phyloP scores from a whole-genome alignment of 2,888 invertebrate species.

The Brachypalpus laphriformis region DNA sequence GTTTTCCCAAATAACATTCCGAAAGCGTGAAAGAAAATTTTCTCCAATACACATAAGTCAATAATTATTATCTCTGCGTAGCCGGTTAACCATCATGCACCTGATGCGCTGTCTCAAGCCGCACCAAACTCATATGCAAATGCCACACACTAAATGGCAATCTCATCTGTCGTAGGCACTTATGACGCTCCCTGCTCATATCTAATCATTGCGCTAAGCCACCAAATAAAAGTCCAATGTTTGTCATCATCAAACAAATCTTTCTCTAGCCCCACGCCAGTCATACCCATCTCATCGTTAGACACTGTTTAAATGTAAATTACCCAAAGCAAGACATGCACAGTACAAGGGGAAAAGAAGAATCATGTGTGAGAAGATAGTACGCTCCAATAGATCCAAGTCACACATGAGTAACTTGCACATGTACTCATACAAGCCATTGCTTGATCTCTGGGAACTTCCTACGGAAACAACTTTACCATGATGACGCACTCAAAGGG shows the following conservation, averaged over 20 bases:
- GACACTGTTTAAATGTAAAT: slow-evolving; percentile 50
- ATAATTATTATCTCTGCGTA: slow-evolving; percentile 8
- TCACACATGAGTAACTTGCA: slow-evolving; percentile 66
- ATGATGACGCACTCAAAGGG: slow-evolving; percentile 60
- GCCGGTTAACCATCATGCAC: neutral
- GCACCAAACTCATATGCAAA: neutral
- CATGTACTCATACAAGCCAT: slow-evolving; percentile 28
- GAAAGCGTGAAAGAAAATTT: slow-evolving; percentile 1
- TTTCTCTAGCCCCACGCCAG: neutral
- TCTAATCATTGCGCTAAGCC: neutral
- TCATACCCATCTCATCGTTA: slow-evolving; percentile 21
- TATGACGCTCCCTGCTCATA: neutral
- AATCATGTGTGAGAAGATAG: slow-evolving; percentile 59
- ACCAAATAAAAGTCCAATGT: neutral
- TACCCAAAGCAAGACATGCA: neutral
- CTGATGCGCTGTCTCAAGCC: neutral
- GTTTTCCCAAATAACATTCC: neutral
- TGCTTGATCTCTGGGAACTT: slow-evolving; percentile 61
- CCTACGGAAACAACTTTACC: slow-evolving; percentile 64
- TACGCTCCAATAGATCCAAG: slow-evolving; percentile 63
- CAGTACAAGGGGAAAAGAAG: neutral
- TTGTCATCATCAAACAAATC: neutral
- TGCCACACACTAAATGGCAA: neutral
- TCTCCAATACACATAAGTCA: slow-evolving; percentile 11
- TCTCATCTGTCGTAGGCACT: neutral